These are phyloP conservation scores for Drosophila koepferae DNA, from an alignment of 2,888 invertebrate genomes.

Conservation along the genomic window DNA sequence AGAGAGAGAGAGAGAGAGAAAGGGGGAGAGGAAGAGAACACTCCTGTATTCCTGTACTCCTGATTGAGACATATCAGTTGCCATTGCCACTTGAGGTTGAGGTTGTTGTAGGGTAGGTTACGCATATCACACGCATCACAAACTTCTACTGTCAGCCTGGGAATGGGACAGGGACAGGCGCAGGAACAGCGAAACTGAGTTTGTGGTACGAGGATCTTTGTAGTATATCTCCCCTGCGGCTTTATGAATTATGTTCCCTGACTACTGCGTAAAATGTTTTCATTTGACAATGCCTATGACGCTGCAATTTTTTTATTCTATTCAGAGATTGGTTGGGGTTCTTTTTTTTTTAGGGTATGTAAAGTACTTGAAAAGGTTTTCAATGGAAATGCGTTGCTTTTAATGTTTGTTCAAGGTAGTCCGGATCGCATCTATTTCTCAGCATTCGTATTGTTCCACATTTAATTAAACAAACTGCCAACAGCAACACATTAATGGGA, in stretches of 20 bases:
- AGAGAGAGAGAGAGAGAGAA: background rate
- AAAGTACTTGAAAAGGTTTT: constrained; percentile 70
- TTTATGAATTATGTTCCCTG: constrained; percentile 66
- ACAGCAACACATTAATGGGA: constrained; percentile 54
- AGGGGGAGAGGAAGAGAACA: background rate
- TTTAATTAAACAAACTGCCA: constrained; percentile 76
- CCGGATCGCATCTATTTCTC: constrained; percentile 12
- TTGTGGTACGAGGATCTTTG: constrained; percentile 36
- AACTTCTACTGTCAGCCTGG: background rate
- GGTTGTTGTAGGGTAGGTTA: constrained; percentile 60
- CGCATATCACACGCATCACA: constrained; percentile 49
- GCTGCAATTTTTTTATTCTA: constrained; percentile 35
- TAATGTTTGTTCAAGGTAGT: constrained; percentile 50
- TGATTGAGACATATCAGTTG: constrained; percentile 77
- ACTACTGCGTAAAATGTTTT: constrained; percentile 68
- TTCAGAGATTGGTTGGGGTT: constrained; percentile 32
- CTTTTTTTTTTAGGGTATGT: constrained; percentile 31
- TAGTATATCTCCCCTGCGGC: constrained; percentile 63
- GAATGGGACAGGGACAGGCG: constrained; percentile 5
- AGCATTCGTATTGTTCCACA: constrained; percentile 56
- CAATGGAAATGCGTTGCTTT: constrained; percentile 39
- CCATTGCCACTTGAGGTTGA: constrained; percentile 54
- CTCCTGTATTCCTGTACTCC: constrained; percentile 4
- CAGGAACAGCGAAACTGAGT: background rate
- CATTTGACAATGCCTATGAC: constrained; percentile 55